Evolutionary conservation across 1,140 invertebrate species (phyloP).

Genomic region (Ceratoteleas bidentatus): DNA sequence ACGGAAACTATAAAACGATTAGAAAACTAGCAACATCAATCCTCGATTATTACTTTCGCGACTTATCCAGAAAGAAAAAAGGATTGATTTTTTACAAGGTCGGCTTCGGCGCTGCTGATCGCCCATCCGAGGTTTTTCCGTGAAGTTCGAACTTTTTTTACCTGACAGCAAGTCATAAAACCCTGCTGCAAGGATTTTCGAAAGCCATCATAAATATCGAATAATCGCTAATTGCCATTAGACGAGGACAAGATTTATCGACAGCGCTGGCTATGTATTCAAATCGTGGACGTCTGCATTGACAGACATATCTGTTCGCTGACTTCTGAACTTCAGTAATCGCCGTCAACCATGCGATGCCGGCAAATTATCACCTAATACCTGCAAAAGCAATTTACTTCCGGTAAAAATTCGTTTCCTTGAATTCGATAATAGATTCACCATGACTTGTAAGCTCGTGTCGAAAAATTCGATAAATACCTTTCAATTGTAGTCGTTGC

Average conservation of each 20-base stretch:
- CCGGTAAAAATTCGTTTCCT: not conserved
- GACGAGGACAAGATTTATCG: slow-evolving; percentile 55
- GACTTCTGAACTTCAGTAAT: slow-evolving; percentile 39
- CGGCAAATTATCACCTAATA: not conserved
- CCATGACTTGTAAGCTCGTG: too few species aligned
- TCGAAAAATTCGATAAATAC: too few species aligned
- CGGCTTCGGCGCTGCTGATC: slow-evolving; percentile 32
- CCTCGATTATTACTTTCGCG: slow-evolving; percentile 5
- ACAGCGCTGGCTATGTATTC: slow-evolving; percentile 45
- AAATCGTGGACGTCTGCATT: slow-evolving; percentile 28
- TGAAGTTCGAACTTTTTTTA: slow-evolving; percentile 52
- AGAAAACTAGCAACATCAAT: slow-evolving; percentile 23
- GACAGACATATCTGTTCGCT: slow-evolving; percentile 39
- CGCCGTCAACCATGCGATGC: slow-evolving; percentile 21
- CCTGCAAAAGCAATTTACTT: slow-evolving; percentile 16
- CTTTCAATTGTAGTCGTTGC: too few species aligned
- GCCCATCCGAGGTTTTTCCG: slow-evolving; percentile 34
- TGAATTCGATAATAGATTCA: too few species aligned
- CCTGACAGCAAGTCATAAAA: slow-evolving; percentile 59
- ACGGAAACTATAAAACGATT: slow-evolving; percentile 23
- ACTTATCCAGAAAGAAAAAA: slow-evolving; percentile 39
- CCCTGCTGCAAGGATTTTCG: slow-evolving; percentile 52
- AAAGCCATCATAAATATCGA: slow-evolving; percentile 65
- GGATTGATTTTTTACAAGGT: slow-evolving; percentile 64
- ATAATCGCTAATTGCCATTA: slow-evolving; percentile 63